phyloP scores from a whole-genome alignment of 2,113 vertebrate species.

The Phocoena phocoena region DNA sequence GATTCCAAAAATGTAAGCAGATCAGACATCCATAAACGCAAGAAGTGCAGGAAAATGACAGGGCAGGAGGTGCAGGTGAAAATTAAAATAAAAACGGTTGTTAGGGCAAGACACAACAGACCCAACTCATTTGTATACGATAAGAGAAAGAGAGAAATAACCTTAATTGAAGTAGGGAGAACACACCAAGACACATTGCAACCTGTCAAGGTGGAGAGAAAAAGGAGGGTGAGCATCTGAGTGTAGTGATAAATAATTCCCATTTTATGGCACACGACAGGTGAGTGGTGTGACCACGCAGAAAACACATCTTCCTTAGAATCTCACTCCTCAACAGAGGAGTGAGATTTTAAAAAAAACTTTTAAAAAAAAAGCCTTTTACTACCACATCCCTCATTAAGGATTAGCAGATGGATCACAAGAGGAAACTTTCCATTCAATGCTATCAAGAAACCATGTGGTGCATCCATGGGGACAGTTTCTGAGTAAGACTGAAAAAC shows the following conservation, averaged over 20 bases:
- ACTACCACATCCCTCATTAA: background rate
- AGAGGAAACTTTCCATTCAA: background rate
- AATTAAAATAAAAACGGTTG: background rate
- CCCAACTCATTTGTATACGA: background rate
- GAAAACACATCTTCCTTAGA: background rate
- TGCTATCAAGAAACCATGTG: rapidly evolving
- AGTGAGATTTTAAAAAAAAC: background rate
- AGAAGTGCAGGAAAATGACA: background rate
- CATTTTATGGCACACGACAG: too few relatives aligned
- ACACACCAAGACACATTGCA: background rate
- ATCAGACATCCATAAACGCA: background rate
- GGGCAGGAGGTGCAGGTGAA: background rate
- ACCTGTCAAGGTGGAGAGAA: background rate
- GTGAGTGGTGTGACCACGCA: too few relatives aligned
- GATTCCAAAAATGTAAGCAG: background rate
- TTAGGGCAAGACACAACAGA: background rate
- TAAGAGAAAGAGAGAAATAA: background rate
- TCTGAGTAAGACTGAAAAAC: background rate
- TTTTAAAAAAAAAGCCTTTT: background rate
- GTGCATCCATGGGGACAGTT: background rate
- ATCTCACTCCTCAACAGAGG: too few relatives aligned
- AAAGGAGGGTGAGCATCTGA: background rate
- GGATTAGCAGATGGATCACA: background rate
- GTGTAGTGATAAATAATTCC: background rate
- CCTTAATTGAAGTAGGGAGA: background rate